Evolutionary conservation across 1,140 invertebrate genomes (phyloP), one percentile per base, ranked within the genome.

Genomic region (Nymphalis io): DNA sequence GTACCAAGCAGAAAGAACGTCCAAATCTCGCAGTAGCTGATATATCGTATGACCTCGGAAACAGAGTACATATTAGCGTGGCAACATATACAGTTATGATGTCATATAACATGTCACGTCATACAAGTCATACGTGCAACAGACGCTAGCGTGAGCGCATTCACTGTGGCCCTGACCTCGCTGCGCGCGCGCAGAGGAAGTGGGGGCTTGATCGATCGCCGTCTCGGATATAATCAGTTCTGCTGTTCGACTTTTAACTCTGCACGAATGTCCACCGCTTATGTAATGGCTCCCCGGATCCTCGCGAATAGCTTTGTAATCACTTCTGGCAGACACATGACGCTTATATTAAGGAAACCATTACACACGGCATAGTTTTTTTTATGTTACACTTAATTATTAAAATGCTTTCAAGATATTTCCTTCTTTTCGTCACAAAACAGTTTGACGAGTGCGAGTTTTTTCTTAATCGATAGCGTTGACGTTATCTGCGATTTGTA

Each of bases 171-270:
- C 78, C 67, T 80, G 78, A 80, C 78, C 79, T 75, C 76, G 59
- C 44, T 58, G 62, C 73, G 71, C 73, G 64, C 59, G 69, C 73
- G 64, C 73, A 61, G 58, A 68, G 70, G 66, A 72, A 72, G 61
- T 70, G 73, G 72, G 68, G 72, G 69, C 62, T 69, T 74, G 73
- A 77, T 77, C 75, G 75, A 77, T 77, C 66, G 71, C 71, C 65
- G 70, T 69, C 74, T 72, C 74, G 73, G 70, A 72, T 75, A 72
- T 57, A 75, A 75, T 75, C 72, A 69, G 72, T 73, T 73, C 61
- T 64, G 62, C 69, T 60, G 59, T 73, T 69, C 66, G 72, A 66
- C 57, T 71, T 73, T 61, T 55, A 61, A 60, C 62, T 65, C 27
- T 65, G 57, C 71, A 68, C 61, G 44, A 69, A 62, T 55, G 57